These are phyloP conservation scores for Eriosoma lanigerum DNA, from an alignment of 1,140 invertebrate species.

Conservation along the genomic window DNA sequence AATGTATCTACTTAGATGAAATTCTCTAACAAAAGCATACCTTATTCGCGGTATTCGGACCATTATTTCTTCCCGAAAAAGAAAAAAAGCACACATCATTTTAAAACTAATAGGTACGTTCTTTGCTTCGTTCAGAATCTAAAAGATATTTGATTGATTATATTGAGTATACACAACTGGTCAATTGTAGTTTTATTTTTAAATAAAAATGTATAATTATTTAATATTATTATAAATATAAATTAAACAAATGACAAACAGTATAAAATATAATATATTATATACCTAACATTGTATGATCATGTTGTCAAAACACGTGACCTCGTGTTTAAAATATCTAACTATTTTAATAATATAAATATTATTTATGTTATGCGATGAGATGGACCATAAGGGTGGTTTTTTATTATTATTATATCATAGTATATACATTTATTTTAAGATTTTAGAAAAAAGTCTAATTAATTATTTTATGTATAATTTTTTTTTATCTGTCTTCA, in stretches of 20 bases:
- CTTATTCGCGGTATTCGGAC: no score
- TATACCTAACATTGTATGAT: no score
- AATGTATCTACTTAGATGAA: no score
- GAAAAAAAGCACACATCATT: no score
- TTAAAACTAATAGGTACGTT: no score
- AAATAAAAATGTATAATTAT: neutral
- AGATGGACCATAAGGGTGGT: neutral
- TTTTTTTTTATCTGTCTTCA: neutral
- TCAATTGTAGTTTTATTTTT: no score
- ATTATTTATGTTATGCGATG: neutral
- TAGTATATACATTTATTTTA: conserved; percentile 3
- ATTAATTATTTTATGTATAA: neutral
- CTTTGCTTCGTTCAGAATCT: no score
- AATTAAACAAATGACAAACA: neutral
- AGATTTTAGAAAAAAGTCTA: neutral
- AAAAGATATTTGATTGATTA: no score
- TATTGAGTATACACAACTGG: no score
- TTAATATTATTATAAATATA: neutral
- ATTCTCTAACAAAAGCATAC: no score
- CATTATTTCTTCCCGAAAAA: no score
- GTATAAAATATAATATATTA: no score
- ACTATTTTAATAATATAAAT: neutral
- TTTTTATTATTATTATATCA: neutral
- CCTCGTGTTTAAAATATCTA: neutral
- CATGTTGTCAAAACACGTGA: neutral